Base-by-base conservation (phyloP, 2,113 vertebrate genomes). In the Blennius ocellaris region DNA sequence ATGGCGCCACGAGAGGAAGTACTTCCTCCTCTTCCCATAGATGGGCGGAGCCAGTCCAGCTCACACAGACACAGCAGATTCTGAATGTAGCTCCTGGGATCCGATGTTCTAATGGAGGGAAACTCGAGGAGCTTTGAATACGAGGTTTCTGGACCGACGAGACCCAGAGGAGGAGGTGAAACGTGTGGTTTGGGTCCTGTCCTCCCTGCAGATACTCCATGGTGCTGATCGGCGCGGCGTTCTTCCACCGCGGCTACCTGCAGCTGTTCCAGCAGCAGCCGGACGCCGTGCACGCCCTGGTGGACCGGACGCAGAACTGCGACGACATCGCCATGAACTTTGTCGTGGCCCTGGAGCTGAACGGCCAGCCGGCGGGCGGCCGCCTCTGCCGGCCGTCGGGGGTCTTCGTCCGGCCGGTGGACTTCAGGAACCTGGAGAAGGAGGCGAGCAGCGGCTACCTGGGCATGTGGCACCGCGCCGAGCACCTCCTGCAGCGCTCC, bases 281-380 rank as follows among this genome's bases (percentile, higher is more conserved):
- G 37, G 82, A 83, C 38, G 89, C 93, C 1, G 92, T 98, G 49
- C 93, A 94, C 0, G 51, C 87, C 11, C 87, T 99, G 86, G 94
- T 98, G 76, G 97, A 98, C 59, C 93, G 96, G 85, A 98, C 95
- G 0, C 96, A 98, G 81, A 98, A 99, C 81, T 99, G 97, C 61
- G 97, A 99, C 38, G 97, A 99, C 74, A 98, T 98, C 15, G 94
- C 94, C 75, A 95, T 97, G 92, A 99, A 98, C 91, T 99, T 97
- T 72, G 88, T 94, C 14, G 89, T 99, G 14, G 93, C 96, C 9
- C 92, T 92, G 65, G 86, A 93, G 55, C 78, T 93, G n/a, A 81
- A 40, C 41, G 75, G 66, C 53, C 72, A 50, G 17, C 64, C 70
- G 0, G 50, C 61, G 41, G 58, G 52, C 0, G 38, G 58, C 15